Evolutionary conservation across 2,888 invertebrate species (phyloP).

Genomic region (Oxytorus armatus): DNA sequence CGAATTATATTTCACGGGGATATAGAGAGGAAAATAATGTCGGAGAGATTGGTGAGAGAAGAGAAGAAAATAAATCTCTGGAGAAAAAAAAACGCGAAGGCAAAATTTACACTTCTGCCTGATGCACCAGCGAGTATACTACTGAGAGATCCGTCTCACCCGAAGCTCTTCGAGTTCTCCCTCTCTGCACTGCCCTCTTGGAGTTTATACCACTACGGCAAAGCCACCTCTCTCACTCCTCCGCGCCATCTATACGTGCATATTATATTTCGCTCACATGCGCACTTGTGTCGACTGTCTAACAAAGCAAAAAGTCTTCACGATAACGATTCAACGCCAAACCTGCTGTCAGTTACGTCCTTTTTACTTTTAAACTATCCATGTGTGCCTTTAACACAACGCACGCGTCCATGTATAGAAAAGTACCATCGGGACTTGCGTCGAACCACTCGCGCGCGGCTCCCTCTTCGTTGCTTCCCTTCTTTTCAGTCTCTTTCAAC

Average conservation of each 20-base stretch:
- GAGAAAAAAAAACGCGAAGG: conserved; percentile 27
- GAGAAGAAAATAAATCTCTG: conserved; percentile 29
- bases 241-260: no score
- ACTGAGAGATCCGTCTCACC: conserved; percentile 48
- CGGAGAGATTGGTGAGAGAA: conserved; percentile 4
- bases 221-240: conserved; percentile 59
- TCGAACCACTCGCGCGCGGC: conserved; percentile 19
- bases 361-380: no score
- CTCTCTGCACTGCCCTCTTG: conserved; percentile 56
- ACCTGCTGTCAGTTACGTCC: no score
- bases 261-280: no score
- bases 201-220: not conserved
- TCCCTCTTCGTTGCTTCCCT: conserved; percentile 55
- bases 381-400: no score
- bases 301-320: no score
- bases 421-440: conserved; percentile 64
- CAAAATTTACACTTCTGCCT: conserved; percentile 51
- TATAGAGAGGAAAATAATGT: no score
- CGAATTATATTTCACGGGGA: no score
- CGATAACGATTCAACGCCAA: no score
- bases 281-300: no score
- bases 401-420: no score
- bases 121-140: conserved; percentile 66
- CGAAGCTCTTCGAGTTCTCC: conserved; percentile 42
- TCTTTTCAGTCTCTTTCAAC: conserved; percentile 42